phyloP scores from a whole-genome alignment of 2,113 vertebrate species.

The Lota lota region DNA sequence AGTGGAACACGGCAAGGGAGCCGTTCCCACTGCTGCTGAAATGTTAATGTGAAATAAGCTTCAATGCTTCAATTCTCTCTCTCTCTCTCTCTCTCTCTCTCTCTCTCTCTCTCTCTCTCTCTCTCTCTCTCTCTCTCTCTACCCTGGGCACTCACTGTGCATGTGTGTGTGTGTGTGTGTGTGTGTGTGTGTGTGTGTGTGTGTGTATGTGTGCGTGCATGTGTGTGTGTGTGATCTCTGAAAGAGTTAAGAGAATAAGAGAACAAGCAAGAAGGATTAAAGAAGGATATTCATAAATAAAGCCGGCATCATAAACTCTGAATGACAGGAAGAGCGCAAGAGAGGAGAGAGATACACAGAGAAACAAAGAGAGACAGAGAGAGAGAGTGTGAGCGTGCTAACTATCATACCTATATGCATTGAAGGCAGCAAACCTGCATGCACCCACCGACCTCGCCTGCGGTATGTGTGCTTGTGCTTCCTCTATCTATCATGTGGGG shows the following conservation, averaged over 20 bases:
- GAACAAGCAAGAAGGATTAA: neutral
- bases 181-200: constrained; percentile 15
- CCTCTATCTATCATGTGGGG: neutral
- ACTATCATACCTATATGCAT: neutral
- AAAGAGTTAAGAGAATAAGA: neutral
- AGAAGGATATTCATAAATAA: neutral
- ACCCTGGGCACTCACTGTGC: constrained; percentile 24
- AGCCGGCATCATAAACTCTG: neutral
- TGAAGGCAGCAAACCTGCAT: neutral
- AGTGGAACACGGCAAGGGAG: constrained; percentile 14
- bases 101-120: neutral
- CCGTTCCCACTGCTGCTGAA: constrained; percentile 48
- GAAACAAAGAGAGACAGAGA: neutral
- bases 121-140: constrained; percentile 21
- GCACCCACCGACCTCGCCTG: neutral
- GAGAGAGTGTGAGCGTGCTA: neutral
- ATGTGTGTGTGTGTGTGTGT: neutral
- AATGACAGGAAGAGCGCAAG: constrained; percentile 3
- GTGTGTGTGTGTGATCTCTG: constrained; percentile 3
- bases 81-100: constrained; percentile 23
- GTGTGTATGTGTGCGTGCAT: neutral
- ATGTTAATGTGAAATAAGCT: constrained; percentile 64
- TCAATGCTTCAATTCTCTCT: constrained; percentile 35
- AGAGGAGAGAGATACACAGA: neutral
- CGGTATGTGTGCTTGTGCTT: neutral